A percentile compares a stretch with the other conserved stretches of the same genome.
These are phyloP conservation scores for Sesia bembeciformis DNA, from an alignment of 2,888 invertebrate species.

Conservation along the genomic window DNA sequence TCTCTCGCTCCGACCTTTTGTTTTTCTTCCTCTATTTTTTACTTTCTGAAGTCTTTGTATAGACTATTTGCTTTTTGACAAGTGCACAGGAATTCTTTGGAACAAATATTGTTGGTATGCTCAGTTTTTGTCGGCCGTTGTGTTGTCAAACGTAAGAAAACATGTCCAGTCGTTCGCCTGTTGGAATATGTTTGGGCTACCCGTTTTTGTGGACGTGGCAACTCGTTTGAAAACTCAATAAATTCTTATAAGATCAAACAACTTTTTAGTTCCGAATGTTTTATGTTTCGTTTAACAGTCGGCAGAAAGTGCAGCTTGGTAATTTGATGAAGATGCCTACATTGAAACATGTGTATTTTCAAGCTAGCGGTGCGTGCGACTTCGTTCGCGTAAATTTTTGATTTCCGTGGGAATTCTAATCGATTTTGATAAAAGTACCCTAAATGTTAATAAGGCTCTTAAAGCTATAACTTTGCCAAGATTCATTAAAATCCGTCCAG, in stretches of 20 bases:
- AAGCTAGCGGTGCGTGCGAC: too few species aligned
- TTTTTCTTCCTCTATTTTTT: slow-evolving; percentile 51
- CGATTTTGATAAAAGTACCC: too few species aligned
- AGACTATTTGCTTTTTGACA: slow-evolving; percentile 64
- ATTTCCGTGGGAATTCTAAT: too few species aligned
- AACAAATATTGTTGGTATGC: slow-evolving; percentile 52
- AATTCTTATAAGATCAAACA: neutral
- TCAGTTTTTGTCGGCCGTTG: slow-evolving; percentile 26
- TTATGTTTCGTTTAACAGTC: neutral
- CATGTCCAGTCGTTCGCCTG: neutral
- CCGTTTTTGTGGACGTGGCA: slow-evolving; percentile 7
- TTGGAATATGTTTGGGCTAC: slow-evolving; percentile 16
- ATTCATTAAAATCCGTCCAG: too few species aligned
- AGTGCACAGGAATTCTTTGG: slow-evolving; percentile 52
- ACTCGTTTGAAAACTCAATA: neutral
- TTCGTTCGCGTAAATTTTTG: too few species aligned
- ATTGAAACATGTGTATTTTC: too few species aligned
- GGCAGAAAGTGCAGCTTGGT: too few species aligned
- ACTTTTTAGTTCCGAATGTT: neutral
- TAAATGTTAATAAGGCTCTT: too few species aligned
- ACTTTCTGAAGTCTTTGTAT: slow-evolving; percentile 47
- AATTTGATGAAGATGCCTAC: too few species aligned
- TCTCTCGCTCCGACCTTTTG: slow-evolving; percentile 41
- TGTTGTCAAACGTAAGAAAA: slow-evolving; percentile 7
- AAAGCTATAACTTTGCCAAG: too few species aligned